Evolutionary conservation across 2,113 vertebrate genomes (phyloP).

Genomic region (Sorex fumeus): DNA sequence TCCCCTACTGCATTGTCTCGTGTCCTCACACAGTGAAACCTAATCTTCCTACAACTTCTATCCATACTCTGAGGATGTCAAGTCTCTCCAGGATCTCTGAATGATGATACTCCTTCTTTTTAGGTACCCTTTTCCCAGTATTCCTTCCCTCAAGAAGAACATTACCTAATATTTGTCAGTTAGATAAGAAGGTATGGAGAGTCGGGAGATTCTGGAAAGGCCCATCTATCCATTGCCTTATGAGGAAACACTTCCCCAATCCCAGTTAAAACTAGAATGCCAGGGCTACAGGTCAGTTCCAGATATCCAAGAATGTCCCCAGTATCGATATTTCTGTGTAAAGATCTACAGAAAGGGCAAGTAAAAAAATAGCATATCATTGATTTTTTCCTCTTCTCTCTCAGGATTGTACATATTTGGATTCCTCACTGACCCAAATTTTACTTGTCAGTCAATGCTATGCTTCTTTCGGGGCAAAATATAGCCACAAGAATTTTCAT

Average conservation of each 20-base stretch:
- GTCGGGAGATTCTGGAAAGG: not conserved
- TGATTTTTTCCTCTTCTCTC: not conserved
- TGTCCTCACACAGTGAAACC: not conserved
- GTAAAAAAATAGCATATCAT: slow-evolving; percentile 43
- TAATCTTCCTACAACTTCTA: slow-evolving; percentile 3
- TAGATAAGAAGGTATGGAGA: not conserved
- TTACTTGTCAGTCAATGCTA: slow-evolving; percentile 38
- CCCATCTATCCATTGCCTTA: not conserved
- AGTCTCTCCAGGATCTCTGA: not conserved
- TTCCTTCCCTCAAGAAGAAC: not conserved
- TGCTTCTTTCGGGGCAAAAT: slow-evolving; percentile 15
- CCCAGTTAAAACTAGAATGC: not conserved
- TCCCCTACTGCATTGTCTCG: not conserved
- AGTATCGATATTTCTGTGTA: slow-evolving; percentile 34
- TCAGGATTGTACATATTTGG: not conserved
- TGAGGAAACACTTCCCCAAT: not conserved
- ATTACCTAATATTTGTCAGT: not conserved
- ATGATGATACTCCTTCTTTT: not conserved
- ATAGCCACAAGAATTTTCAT: slow-evolving; percentile 44
- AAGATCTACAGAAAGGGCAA: slow-evolving; percentile 33
- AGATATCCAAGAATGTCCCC: not conserved
- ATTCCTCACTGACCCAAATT: slow-evolving; percentile 48
- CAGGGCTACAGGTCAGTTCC: slow-evolving; percentile 19
- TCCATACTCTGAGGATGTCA: not conserved
- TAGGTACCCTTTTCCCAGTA: not conserved